A percentile compares a stretch with the other conserved stretches of the same genome.
Evolutionary conservation across 2,888 invertebrate genomes (phyloP).

Genomic region (Pimpla rufipes): DNA sequence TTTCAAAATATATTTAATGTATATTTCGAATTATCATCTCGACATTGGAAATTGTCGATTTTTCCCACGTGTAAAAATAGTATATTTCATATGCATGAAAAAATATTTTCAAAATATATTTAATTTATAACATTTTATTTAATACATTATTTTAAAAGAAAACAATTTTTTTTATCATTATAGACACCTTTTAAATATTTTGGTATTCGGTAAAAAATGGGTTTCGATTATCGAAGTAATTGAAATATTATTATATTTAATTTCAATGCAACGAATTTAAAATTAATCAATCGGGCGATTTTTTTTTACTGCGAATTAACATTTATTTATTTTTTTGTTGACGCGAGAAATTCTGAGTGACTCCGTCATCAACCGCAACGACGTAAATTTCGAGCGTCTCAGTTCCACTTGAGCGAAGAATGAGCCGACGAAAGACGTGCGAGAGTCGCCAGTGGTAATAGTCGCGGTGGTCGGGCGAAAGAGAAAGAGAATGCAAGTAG

Average conservation of each 20-base stretch:
- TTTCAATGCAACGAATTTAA: background rate
- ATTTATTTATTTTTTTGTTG: background rate
- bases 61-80: too few relatives aligned
- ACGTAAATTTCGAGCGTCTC: conserved; percentile 3
- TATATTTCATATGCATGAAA: too few relatives aligned
- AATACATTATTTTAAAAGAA: too few relatives aligned
- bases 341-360: background rate
- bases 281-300: too few relatives aligned
- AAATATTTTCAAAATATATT: too few relatives aligned
- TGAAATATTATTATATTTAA: background rate
- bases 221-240: background rate
- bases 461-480: conserved; percentile 1
- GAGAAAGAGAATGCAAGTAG: background rate
- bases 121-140: too few relatives aligned
- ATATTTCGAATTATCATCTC: too few relatives aligned
- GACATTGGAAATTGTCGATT: too few relatives aligned
- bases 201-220: background rate
- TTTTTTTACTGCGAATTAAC: too few relatives aligned
- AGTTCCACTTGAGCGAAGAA: background rate
- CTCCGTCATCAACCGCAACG: background rate
- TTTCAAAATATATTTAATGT: too few relatives aligned
- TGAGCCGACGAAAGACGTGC: conserved; percentile 7
- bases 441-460: background rate
- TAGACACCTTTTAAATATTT: too few relatives aligned
- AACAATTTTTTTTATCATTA: too few relatives aligned